Base-by-base conservation (phyloP, 2,888 invertebrate genomes). In the Drosophila cyrtoloma region DNA sequence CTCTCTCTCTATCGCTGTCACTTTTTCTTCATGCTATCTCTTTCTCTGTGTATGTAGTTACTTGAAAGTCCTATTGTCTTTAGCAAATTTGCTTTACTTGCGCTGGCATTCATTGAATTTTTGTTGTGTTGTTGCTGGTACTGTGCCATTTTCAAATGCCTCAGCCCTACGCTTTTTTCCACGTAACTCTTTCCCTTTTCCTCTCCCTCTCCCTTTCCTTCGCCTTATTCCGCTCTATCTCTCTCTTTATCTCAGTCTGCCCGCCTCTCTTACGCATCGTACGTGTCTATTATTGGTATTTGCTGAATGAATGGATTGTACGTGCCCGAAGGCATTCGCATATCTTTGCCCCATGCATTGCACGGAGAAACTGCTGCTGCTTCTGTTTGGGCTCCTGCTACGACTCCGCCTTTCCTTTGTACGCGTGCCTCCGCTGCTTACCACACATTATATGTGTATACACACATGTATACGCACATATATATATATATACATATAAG, bases 281-380 rank as follows among this genome's bases (percentile, higher is more conserved):
- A 83, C 90, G 86, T 86, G 90, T 90, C 89, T 86, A 90, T 86
- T 86, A 86, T 87, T 87, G 86, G 86, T 87, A 87, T 87, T 87
- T 87, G 86, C 89, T 89, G 86, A 87, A 87, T 90, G 86, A 87
- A 87, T 87, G 86, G 86, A 79, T 87, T 90, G 86, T 90, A 87
- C 90, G 86, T 86, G 86, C 90, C 83, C 86, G 32, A 69, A 90
- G 89, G 81, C 90, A 82, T 88, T 86, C 88, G 82, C 85, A 86
- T 86, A 88, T 87, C 85, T 82, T 84, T 71, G 67, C 64, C 60
- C 59, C 64, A 73, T 70, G 81, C 66, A 70, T 65, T 67, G 81
- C 69, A 79, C 58, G 77, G 59, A 65, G 77, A 42, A 66, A 75
- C 62, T 42, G 62, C 52, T 44, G 53, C 63, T 53, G 42, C 42